Base-by-base conservation (phyloP, 2,797 vertebrate species). In the Myotis daubentonii region DNA sequence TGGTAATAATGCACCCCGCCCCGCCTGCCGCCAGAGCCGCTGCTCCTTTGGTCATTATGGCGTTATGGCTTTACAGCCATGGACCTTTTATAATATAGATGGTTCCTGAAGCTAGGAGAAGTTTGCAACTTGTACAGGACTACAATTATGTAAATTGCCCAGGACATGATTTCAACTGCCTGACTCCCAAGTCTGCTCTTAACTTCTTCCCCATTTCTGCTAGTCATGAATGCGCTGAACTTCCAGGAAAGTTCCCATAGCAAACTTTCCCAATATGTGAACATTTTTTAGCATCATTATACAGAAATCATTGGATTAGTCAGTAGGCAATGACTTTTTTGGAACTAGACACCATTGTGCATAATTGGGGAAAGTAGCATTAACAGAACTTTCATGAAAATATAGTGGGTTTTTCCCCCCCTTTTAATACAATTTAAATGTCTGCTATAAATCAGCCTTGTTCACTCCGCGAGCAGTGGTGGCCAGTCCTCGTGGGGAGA, bases 21-120 rank as follows among this genome's bases (percentile, higher is more conserved):
- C 10, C 0, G 11, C 44, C 44, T 0, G 11, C 44, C 0, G 10
- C 44, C 11, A 47, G 47, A 47, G 47, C 47, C 13, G 0, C 47
- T 47, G 13, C 47, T 4, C 47, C 0, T 47, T 47, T 47, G 47
- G 47, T 47, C 47, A 12, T 47, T 47, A 47, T 47, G 12, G 47
- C 47, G 11, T 47, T 47, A 12, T 0, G 47, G 47, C 47, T 2
- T 47, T 13, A 47, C 0, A 12, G 47, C 47, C 47, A 47, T 47
- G 47, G 12, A 12, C 47, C 47, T 47, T 47, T 47, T 47, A 47
- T 47, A 47, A 47, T 47, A 15, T 47, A 47, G 47, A 47, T 2
- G 0, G 12, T 87, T 74, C 30, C 36, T 44, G 25, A 71, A 80
- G 22, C 13, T 72, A 57, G 68, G 22, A 91, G 49, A 95, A 0